These are phyloP conservation scores for Dioctria linearis DNA, from an alignment of 2,888 invertebrate species.

Conservation along the genomic window DNA sequence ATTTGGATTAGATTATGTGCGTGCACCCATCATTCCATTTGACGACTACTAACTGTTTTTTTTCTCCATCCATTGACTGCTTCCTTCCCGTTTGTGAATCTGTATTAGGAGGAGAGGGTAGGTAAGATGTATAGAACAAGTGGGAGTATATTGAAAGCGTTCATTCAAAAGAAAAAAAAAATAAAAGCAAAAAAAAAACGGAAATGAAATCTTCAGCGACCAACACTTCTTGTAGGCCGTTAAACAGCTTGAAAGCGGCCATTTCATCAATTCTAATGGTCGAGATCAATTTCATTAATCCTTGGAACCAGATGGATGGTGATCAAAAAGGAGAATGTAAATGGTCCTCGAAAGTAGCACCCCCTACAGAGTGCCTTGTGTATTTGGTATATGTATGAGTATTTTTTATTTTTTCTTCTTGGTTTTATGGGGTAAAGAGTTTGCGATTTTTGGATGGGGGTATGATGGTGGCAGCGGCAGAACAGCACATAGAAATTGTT, in stretches of 20 bases:
- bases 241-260: constrained; percentile 57
- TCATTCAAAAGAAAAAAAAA: neutral
- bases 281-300: constrained; percentile 59
- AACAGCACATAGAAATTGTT: neutral
- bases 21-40: neutral
- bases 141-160: constrained; percentile 28
- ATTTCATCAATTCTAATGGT: constrained; percentile 59
- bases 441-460: no score
- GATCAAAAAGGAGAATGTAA: constrained; percentile 52
- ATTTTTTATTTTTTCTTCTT: no score
- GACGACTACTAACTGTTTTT: neutral
- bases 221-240: constrained; percentile 53
- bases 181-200: neutral
- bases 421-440: no score
- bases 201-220: constrained; percentile 50
- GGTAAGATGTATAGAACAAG: no score
- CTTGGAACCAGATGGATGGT: constrained; percentile 46
- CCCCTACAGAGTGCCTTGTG: constrained; percentile 22
- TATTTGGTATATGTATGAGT: neutral
- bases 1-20: constrained; percentile 5
- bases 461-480: neutral
- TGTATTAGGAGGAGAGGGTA: neutral
- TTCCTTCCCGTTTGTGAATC: neutral
- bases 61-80: constrained; percentile 31
- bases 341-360: constrained; percentile 41